Conservation (phyloP, 2,113 vertebrate species). For the Recurvirostra avosetta region DNA sequence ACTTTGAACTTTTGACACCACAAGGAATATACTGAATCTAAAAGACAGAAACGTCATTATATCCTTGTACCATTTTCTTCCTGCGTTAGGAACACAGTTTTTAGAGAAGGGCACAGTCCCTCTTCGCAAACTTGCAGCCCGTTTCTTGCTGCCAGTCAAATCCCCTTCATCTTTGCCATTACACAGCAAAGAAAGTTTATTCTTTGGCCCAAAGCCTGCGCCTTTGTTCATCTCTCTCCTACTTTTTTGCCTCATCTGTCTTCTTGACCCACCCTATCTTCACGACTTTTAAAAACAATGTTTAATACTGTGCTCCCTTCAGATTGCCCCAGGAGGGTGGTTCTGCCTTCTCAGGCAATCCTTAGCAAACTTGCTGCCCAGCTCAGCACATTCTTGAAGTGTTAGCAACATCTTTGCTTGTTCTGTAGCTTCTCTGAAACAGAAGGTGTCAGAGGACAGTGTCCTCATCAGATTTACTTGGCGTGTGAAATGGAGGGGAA, state of each 20-base stretch:
- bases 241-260: conserved; percentile 30
- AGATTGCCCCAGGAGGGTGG: conserved; percentile 52
- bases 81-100: rapidly evolving
- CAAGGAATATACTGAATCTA: neutral
- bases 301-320: conserved; percentile 20
- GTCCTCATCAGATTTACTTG: neutral
- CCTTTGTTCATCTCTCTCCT: conserved; percentile 30
- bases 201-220: conserved; percentile 29
- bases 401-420: conserved; percentile 57
- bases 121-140: neutral
- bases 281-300: neutral
- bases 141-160: conserved; percentile 5
- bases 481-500: neutral
- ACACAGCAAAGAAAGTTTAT: neutral
- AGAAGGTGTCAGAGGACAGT: conserved; percentile 21
- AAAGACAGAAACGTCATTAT: neutral
- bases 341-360: conserved; percentile 57
- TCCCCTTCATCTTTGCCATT: conserved; percentile 32
- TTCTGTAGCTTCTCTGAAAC: conserved; percentile 36
- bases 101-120: neutral
- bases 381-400: conserved; percentile 60
- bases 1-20: neutral
- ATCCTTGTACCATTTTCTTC: neutral
- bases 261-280: conserved; percentile 55
- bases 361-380: conserved; percentile 25